These are phyloP conservation scores for Cyanistes caeruleus DNA, from an alignment of 2,113 vertebrate genomes.

Conservation along the genomic window DNA sequence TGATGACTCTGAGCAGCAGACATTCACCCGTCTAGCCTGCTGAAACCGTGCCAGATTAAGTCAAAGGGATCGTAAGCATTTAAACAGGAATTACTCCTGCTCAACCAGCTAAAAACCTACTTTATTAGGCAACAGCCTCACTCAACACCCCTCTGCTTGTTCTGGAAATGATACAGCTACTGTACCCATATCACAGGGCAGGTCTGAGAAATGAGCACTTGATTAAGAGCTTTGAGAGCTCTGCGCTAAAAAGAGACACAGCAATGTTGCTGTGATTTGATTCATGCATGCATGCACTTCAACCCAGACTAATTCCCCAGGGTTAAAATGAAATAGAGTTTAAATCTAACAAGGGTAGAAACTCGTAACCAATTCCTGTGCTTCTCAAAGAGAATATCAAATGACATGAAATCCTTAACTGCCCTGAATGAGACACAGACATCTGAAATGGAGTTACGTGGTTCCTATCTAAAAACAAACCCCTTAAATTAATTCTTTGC, in stretches of 20 bases:
- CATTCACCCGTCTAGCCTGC: neutral
- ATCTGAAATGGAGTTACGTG: neutral
- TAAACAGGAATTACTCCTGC: slow-evolving; percentile 19
- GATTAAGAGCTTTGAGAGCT: neutral
- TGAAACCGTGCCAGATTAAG: slow-evolving; percentile 39
- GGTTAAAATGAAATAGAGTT: neutral
- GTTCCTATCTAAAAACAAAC: neutral
- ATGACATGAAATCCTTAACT: slow-evolving; percentile 4
- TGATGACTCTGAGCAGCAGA: neutral
- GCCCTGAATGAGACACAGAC: neutral
- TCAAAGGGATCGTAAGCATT: neutral
- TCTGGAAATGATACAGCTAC: neutral
- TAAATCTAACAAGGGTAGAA: slow-evolving; percentile 10
- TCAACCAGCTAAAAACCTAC: neutral
- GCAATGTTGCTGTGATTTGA: neutral
- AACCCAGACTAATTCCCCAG: neutral
- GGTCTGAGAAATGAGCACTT: neutral
- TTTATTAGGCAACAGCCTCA: neutral
- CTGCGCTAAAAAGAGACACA: neutral
- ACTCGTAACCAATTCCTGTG: neutral
- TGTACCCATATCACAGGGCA: neutral
- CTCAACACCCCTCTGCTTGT: accelerated
- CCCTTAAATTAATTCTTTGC: neutral
- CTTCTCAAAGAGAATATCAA: slow-evolving; percentile 25
- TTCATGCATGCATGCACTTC: neutral